Evolutionary conservation across 2,113 vertebrate species (phyloP).

Genomic region (Tylochromis polylepis): DNA sequence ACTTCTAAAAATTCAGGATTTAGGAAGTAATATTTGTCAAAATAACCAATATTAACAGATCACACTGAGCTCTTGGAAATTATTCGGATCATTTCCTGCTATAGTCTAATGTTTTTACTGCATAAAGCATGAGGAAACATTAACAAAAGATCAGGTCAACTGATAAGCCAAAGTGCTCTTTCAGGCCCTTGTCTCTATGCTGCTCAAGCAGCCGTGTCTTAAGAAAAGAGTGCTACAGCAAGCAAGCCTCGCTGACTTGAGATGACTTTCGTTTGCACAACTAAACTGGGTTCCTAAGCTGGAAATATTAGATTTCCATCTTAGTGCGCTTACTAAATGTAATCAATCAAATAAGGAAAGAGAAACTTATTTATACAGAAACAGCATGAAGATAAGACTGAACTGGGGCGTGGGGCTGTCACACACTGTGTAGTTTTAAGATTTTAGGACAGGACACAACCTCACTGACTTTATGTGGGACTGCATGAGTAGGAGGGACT

Average conservation of each 20-base stretch:
- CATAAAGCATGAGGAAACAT: neutral
- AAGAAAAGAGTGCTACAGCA: neutral
- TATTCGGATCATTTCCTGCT: neutral
- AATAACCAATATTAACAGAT: neutral
- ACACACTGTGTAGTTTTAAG: neutral
- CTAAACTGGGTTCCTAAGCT: neutral
- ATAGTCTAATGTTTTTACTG: neutral
- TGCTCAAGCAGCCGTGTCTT: neutral
- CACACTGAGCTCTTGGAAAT: neutral
- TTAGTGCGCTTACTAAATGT: neutral
- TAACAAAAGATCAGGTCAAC: neutral
- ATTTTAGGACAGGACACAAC: neutral
- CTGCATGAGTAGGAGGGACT: neutral
- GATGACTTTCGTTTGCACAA: neutral
- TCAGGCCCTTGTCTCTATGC: neutral
- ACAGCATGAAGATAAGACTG: neutral
- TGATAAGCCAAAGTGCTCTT: neutral
- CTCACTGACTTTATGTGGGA: neutral
- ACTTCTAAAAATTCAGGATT: neutral
- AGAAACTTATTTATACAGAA: neutral
- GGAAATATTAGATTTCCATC: constrained; percentile 1
- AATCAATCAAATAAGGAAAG: neutral
- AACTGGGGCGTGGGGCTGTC: neutral
- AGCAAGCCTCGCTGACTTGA: neutral
- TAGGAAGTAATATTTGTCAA: neutral